Evolutionary conservation across 2,113 vertebrate genomes (phyloP).

Genomic region (Rhodinocichla rosea): DNA sequence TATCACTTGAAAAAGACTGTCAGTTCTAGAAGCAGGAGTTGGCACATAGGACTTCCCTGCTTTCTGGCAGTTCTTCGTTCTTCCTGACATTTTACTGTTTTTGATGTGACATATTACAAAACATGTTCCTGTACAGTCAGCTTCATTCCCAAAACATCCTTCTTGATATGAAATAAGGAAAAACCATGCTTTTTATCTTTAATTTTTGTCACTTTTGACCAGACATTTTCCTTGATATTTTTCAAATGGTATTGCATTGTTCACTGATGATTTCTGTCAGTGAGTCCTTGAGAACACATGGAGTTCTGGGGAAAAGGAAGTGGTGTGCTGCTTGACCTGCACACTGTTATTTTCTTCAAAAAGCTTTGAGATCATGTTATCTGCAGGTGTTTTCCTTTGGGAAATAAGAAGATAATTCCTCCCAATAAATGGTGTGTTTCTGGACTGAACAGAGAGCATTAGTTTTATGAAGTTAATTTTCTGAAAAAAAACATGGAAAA

Average conservation of each 20-base stretch:
- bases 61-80: constrained; percentile 8
- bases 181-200: background rate
- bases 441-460: background rate
- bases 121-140: background rate
- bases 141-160: background rate
- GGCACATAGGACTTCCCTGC: background rate
- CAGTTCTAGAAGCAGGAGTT: background rate
- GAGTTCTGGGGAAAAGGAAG: background rate
- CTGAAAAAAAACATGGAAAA: background rate
- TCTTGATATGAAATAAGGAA: constrained; percentile 1
- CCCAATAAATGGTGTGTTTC: background rate
- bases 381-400: background rate
- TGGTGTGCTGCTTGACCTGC: background rate
- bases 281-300: background rate
- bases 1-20: constrained; percentile 30
- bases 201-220: background rate
- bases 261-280: background rate
- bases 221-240: background rate
- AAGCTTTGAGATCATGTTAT: background rate
- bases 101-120: constrained; percentile 36
- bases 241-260: background rate
- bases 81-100: constrained; percentile 26
- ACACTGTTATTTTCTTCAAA: background rate
- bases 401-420: background rate
- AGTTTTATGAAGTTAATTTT: background rate